Percentiles rank a stretch among this genome's conserved stretches.
These are phyloP conservation scores for Hemaris fuciformis DNA, from an alignment of 2,888 invertebrate genomes.

Conservation along the genomic window DNA sequence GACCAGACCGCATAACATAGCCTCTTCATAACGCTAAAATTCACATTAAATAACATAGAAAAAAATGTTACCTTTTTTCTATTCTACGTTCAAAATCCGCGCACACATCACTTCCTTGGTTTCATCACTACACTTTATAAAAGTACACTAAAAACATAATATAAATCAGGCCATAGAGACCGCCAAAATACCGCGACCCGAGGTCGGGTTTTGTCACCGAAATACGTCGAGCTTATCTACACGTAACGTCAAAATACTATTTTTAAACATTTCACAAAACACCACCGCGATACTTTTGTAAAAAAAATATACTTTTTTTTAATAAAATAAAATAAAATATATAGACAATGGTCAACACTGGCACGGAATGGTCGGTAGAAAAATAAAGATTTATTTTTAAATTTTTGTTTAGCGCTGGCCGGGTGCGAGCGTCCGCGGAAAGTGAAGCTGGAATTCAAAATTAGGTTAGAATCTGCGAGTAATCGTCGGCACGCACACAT, in stretches of 20 bases:
- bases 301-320: constrained; percentile 19
- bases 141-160: constrained; percentile 30
- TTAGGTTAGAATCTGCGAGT: constrained; percentile 78
- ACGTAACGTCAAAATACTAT: constrained; percentile 48
- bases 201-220: constrained; percentile 60
- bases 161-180: constrained; percentile 29
- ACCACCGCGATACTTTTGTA: background rate
- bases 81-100: background rate
- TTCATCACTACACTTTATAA: constrained; percentile 43
- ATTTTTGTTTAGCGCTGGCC: constrained; percentile 57
- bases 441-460: constrained; percentile 72
- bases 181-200: constrained; percentile 23
- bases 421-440: constrained; percentile 64
- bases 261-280: constrained; percentile 54
- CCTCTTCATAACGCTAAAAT: background rate
- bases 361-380: constrained; percentile 27
- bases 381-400: constrained; percentile 65
- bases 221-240: constrained; percentile 47
- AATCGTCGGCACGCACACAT: constrained; percentile 69
- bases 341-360: constrained; percentile 12
- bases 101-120: constrained; percentile 36
- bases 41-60: background rate
- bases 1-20: background rate
- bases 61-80: background rate
- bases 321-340: constrained; percentile 25